Base-by-base conservation (phyloP, 2,113 vertebrate species). In the Todiramphus saurophagus region DNA sequence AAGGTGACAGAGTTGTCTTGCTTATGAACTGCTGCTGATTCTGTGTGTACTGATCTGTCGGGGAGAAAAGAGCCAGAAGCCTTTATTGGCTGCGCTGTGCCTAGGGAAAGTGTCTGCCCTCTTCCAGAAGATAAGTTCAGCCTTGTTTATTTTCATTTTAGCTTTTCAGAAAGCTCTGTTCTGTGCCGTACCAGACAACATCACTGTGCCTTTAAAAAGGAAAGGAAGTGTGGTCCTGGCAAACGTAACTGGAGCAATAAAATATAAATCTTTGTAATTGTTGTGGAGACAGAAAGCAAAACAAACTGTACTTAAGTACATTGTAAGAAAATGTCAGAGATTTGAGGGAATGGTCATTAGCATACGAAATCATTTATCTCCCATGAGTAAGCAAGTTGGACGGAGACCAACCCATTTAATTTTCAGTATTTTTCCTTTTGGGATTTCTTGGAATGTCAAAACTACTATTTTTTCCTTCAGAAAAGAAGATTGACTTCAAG, bases 281-380 rank as follows among this genome's bases (percentile, higher is more conserved):
- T 98, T 98, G 97, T 98, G 98, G 98, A 97, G 98, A 98, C 98
- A 98, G 97, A 97, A 98, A 98, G 96, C 96, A 97, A 98, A 98
- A 98, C 97, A 98, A 98, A 97, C 93, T 67, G 82, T 94, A 72
- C 98, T 98, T 97, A 97, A 98, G 97, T 94, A 96, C 97, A 97
- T 97, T 93, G 95, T 96, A 98, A 96, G 97, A 97, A 96, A 97
- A 97, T 94, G 97, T 96, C 97, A 96, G 97, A 80, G 50, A 97
- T 93, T 94, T 91, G 90, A 96, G 97, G 87, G 96, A 96, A 97
- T 89, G 79, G 92, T 97, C 96, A 96, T 97, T 94, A 97, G 97
- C 96, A 94, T 96, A 96, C 46, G 53, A 95, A 96, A 94, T 97
- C 97, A 80, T 93, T 96, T 91, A 66, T 95, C 92, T 97, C 98